Evolutionary conservation across 2,888 invertebrate species (phyloP), one percentile per base, ranked within the genome.

Genomic region (Sarcophaga variegata): DNA sequence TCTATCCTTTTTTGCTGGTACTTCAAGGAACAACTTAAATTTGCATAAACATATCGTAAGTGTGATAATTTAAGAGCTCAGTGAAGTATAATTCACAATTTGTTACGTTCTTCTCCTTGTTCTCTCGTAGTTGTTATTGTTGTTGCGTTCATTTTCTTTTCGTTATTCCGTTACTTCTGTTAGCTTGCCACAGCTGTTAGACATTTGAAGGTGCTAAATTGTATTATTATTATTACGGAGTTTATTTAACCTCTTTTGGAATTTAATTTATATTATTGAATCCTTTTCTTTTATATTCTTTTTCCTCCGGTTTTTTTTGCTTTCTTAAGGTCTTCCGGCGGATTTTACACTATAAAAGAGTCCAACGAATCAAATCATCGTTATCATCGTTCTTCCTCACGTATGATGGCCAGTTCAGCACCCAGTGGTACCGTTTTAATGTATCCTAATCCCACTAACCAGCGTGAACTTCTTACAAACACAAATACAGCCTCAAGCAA

Each of bases 381-480:
- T 45, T 88, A 89, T 69, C 89, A 86, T 71, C 89, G 88, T 59
- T 89, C 92, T 47, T 90, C 92, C 54, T 90, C 90, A 62, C 92
- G 91, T 10, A 78, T 89, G 76, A 88, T 92, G 87, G 91, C 92
- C 86, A 92, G 90, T 63, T 92, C 92, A n/a, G 92, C 92, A 66
- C 92, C 92, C 70, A 91, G 91, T 79, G 92, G 92, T 88, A 92
- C 92, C n/a, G 91, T 92, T 67, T 90, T 92, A 91, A 92, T 92
- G 92, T 92, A 92, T 88, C 92, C 92, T 4, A 92, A 92, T 88
- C 86, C 90, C 14, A 89, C 88, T 78, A 83, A 64, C 25, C 78
- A 78, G 62, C 90, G 91, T n/a, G 88, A 85, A 5, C 63, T 87
- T 54, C 70, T 84, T 12, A 85, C 67, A 81, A 64, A 84, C 84